A percentile compares a stretch with the other conserved stretches of the same genome.
Conservation (phyloP, 2,797 vertebrate species). For the Adelosebastes latens region DNA sequence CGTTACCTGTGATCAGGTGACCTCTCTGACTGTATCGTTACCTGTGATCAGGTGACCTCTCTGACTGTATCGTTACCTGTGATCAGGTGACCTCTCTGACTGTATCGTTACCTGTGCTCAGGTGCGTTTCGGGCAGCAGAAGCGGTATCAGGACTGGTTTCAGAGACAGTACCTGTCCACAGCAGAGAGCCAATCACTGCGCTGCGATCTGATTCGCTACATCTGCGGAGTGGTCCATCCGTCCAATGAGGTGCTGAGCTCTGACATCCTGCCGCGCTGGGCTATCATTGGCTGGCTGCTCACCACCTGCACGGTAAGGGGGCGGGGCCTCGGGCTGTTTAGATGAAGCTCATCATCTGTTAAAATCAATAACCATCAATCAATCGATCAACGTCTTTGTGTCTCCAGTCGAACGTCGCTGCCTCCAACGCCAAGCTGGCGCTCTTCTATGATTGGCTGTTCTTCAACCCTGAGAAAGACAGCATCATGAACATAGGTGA, state of each 20-base stretch:
- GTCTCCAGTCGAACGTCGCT: constrained; percentile 91
- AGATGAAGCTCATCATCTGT: background rate
- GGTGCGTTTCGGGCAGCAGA: constrained; percentile 97
- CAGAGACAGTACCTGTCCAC: constrained; percentile 96
- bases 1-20: background rate
- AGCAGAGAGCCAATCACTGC: constrained; percentile 94
- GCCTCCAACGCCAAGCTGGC: constrained; percentile 97
- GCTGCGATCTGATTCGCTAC: constrained; percentile 96
- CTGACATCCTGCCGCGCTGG: constrained; percentile 96
- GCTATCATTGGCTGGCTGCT: constrained; percentile 98
- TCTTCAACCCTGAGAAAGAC: constrained; percentile 98
- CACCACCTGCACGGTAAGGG: constrained; percentile 93
- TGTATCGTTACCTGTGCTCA: constrained; percentile 48
- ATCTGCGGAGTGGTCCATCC: constrained; percentile 98
- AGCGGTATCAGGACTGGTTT: constrained; percentile 98
- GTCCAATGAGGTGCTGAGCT: constrained; percentile 97
- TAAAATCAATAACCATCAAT: background rate
- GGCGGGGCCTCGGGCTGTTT: background rate
- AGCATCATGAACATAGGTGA: constrained; percentile 99
- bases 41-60: background rate
- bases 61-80: background rate
- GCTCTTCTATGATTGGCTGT: constrained; percentile 97
- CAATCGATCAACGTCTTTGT: background rate
- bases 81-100: background rate
- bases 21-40: background rate